Conservation (phyloP, 2,797 vertebrate genomes). For the Falco naumanni region DNA sequence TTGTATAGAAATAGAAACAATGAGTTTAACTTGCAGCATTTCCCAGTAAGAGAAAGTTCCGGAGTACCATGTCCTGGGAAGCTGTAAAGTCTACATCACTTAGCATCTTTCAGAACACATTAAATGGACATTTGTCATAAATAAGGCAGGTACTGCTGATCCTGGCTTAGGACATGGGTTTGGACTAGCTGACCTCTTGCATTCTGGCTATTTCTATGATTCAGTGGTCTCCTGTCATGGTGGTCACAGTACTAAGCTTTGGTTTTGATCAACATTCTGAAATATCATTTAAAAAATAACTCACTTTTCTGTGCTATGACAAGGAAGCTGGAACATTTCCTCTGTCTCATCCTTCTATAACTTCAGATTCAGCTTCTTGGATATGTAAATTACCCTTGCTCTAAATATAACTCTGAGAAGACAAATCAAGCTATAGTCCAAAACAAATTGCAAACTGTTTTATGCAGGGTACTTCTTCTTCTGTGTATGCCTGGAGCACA, state of each 20-base stretch:
- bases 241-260: neutral
- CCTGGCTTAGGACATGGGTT: neutral
- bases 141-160: neutral
- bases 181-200: neutral
- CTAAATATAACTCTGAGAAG: neutral
- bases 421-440: neutral
- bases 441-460: neutral
- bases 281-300: neutral
- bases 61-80: neutral
- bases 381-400: neutral
- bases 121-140: neutral
- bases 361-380: neutral
- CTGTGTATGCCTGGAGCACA: neutral
- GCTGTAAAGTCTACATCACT: neutral
- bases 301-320: neutral
- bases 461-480: neutral
- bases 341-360: neutral
- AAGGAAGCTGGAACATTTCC: neutral
- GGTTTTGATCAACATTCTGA: neutral
- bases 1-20: neutral
- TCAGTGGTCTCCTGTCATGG: neutral
- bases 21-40: neutral
- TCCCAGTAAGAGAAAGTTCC: neutral
- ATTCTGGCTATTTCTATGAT: neutral
- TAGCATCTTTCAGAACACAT: accelerated